Percentiles rank a stretch among this genome's conserved stretches.
Evolutionary conservation across 2,113 vertebrate genomes (phyloP).

Genomic region (Lampris megalopsis): DNA sequence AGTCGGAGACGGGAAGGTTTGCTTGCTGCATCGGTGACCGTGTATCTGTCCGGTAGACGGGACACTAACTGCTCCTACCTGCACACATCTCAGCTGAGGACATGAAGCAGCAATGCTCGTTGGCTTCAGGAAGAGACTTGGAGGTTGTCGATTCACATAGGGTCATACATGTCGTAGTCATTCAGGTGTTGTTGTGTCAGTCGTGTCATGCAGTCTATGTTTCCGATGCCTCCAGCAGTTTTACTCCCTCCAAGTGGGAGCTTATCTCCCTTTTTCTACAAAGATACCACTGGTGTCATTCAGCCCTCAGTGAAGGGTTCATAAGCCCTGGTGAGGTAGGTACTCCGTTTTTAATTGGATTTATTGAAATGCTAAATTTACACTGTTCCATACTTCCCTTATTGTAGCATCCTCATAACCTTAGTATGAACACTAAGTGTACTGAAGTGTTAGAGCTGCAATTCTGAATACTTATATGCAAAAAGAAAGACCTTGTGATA

Average conservation of each 20-base stretch:
- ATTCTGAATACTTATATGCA: too few species aligned
- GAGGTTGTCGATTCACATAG: too few species aligned
- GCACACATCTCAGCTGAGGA: constrained; percentile 42
- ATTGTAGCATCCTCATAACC: constrained; percentile 14
- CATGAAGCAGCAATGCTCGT: background rate
- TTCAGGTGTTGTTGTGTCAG: too few species aligned
- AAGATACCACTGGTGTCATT: background rate
- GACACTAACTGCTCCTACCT: background rate
- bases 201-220: too few species aligned
- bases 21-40: constrained; percentile 11
- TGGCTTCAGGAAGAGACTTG: too few species aligned
- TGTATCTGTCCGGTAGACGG: constrained; percentile 35
- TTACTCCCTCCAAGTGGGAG: too few species aligned
- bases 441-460: background rate
- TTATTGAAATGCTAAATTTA: constrained; percentile 28
- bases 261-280: too few species aligned
- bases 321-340: constrained; percentile 9
- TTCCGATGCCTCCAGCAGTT: too few species aligned
- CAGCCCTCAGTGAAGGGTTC: background rate
- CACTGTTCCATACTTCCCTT: constrained; percentile 1
- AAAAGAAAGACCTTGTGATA: too few species aligned
- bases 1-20: constrained; percentile 41
- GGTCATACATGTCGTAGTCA: too few species aligned
- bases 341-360: constrained; percentile 32
- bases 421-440: constrained; percentile 6